Evolutionary conservation across 2,888 invertebrate species (phyloP).

Genomic region (Creontiades dilutus): DNA sequence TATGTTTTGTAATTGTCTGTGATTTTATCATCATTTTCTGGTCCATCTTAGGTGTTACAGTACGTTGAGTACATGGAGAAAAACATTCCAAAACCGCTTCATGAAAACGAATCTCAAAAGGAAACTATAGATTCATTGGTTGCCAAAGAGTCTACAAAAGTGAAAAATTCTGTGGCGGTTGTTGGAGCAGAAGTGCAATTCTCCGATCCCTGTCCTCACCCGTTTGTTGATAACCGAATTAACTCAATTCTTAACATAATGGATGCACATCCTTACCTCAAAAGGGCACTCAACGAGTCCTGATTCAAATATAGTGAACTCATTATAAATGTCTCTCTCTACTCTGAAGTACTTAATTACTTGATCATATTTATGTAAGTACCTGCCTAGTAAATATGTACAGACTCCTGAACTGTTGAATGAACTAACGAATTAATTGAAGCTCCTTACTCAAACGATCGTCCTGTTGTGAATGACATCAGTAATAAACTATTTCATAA

Average conservation of each 20-base stretch:
- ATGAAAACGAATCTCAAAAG: background rate
- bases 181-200: constrained; percentile 7
- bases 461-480: too few species aligned
- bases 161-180: background rate
- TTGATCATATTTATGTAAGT: too few species aligned
- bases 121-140: constrained; percentile 23
- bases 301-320: background rate
- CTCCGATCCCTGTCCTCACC: constrained; percentile 49
- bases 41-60: constrained; percentile 14
- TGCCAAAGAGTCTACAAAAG: background rate
- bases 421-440: too few species aligned
- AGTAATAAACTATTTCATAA: too few species aligned
- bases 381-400: too few species aligned
- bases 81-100: background rate
- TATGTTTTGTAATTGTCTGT: too few species aligned
- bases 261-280: constrained; percentile 64
- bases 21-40: too few species aligned
- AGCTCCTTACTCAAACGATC: too few species aligned
- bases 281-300: constrained; percentile 4
- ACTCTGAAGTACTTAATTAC: too few species aligned
- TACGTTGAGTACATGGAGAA: constrained; percentile 55
- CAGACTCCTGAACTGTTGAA: too few species aligned
- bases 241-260: constrained; percentile 59
- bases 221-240: constrained; percentile 59
- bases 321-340: too few species aligned